These are phyloP conservation scores for Adrianichthys oophorus DNA, from an alignment of 2,797 vertebrate genomes.

Conservation along the genomic window DNA sequence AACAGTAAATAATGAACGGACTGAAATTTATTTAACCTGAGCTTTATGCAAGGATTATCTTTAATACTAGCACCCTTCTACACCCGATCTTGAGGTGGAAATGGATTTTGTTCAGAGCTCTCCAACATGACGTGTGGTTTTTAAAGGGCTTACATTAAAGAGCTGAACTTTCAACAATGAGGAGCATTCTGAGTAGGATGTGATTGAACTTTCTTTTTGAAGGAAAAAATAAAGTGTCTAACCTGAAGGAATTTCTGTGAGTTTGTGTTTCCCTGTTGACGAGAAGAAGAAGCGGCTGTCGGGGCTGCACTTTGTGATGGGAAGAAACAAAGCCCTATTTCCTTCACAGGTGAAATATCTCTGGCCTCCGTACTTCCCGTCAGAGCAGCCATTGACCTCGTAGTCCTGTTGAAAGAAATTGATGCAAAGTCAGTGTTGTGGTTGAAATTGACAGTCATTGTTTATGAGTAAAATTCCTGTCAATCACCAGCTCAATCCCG, in stretches of 20 bases:
- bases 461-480: neutral
- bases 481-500: conserved; percentile 78
- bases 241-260: conserved; percentile 53
- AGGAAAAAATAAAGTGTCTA: conserved; percentile 4
- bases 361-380: conserved; percentile 63
- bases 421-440: neutral
- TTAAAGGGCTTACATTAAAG: too few relatives aligned
- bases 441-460: neutral
- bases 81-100: too few relatives aligned
- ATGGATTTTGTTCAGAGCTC: too few relatives aligned
- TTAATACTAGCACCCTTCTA: conserved; percentile 1
- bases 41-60: neutral
- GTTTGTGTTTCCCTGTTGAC: conserved; percentile 5
- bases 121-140: too few relatives aligned
- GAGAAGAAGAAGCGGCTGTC: conserved; percentile 69
- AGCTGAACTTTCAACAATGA: neutral
- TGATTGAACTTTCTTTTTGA: conserved; percentile 1
- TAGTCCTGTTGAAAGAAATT: conserved; percentile 65
- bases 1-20: too few relatives aligned
- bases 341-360: conserved; percentile 75
- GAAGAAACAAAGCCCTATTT: conserved; percentile 73
- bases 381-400: conserved; percentile 66
- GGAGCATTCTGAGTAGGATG: neutral
- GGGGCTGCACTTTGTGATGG: conserved; percentile 70
- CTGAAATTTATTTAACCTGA: too few relatives aligned